Evolutionary conservation across 2,113 vertebrate species (phyloP).

Genomic region (Rhagologus leucostigma): DNA sequence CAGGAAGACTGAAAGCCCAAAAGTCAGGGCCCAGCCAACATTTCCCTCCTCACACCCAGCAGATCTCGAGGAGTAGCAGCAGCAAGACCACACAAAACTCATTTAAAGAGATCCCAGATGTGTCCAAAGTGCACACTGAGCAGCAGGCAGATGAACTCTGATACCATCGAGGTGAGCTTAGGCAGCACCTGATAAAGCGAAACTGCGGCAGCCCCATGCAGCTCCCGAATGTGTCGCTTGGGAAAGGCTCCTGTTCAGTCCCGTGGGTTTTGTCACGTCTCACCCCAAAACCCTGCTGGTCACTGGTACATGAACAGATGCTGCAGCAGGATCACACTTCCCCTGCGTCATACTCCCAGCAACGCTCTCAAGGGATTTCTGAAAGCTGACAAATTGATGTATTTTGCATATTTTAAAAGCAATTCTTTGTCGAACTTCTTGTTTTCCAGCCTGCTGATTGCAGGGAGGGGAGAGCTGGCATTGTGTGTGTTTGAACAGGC

Average conservation of each 20-base stretch:
- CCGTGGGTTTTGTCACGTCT: rapidly evolving
- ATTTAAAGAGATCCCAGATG: not conserved
- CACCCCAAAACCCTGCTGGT: not conserved
- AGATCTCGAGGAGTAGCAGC: not conserved
- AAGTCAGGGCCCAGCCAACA: not conserved
- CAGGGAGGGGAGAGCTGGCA: not conserved
- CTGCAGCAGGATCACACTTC: not conserved
- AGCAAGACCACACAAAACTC: not conserved
- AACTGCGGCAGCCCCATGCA: not conserved
- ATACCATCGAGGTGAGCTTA: not conserved
- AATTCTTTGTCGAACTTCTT: not conserved
- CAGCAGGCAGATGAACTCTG: not conserved
- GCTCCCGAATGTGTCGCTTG: rapidly evolving
- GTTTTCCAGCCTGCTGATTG: not conserved
- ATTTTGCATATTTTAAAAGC: not conserved
- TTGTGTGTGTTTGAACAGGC: not conserved
- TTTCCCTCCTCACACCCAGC: not conserved
- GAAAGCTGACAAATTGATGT: not conserved
- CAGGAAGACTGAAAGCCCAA: not conserved
- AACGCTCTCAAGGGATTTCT: not conserved
- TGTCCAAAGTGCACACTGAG: not conserved
- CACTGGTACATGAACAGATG: rapidly evolving
- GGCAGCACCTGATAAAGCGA: not conserved
- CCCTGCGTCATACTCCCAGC: not conserved
- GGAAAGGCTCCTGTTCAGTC: too few species aligned